Percentiles rank a stretch among this genome's conserved stretches.
phyloP scores from a whole-genome alignment of 2,113 vertebrate species.

The Microcebus lehilahytsara region DNA sequence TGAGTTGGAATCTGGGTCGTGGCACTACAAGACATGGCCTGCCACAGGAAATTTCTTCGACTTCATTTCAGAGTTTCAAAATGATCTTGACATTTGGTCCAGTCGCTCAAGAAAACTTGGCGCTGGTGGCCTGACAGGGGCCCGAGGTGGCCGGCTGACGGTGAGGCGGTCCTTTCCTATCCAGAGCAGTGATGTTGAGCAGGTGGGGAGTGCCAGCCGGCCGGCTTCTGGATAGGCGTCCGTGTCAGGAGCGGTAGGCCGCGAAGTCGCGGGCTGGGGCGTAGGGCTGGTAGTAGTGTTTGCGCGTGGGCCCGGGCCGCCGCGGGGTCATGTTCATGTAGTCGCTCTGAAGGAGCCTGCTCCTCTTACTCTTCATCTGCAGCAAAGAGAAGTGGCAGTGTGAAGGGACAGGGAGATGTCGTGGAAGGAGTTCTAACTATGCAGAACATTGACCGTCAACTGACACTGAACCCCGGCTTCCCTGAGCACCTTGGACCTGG shows the following conservation, averaged over 20 bases:
- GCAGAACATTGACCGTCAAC: not conserved
- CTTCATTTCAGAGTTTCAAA: conserved; percentile 24
- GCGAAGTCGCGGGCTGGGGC: conserved; percentile 82
- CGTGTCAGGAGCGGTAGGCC: conserved; percentile 84
- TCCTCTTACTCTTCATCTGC: conserved; percentile 82
- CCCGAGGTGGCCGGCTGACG: conserved; percentile 43
- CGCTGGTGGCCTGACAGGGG: not conserved
- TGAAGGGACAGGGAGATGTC: not conserved
- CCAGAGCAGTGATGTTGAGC: conserved; percentile 55
- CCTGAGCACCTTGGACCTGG: not conserved
- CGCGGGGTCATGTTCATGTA: conserved; percentile 88
- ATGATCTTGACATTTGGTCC: conserved; percentile 18
- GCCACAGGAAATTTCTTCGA: not conserved
- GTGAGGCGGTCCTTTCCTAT: conserved; percentile 59
- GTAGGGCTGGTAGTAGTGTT: conserved; percentile 81
- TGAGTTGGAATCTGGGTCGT: conserved; percentile 12
- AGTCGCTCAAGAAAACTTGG: conserved; percentile 4
- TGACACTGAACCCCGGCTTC: not conserved
- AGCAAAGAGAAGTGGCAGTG: not conserved
- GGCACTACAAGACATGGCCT: conserved; percentile 24
- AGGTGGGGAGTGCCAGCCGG: conserved; percentile 36
- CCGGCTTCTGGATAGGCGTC: conserved; percentile 69
- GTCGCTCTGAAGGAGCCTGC: conserved; percentile 82
- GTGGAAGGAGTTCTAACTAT: not conserved
- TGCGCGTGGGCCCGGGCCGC: conserved; percentile 79